Conservation (phyloP, 23 tunicate genomes). For the Clavelina lepadiformis region DNA sequence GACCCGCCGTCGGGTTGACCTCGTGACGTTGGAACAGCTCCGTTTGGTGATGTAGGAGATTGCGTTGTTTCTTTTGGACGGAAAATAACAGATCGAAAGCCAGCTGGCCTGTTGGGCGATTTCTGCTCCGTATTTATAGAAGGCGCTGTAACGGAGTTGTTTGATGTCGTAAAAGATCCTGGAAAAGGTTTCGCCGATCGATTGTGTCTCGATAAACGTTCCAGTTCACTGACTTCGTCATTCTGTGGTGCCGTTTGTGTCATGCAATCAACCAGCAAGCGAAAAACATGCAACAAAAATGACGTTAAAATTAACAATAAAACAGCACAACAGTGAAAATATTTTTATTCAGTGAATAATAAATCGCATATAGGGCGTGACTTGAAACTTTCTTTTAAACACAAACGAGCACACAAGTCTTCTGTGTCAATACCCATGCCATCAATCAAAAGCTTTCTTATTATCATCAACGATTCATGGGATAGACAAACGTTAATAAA, state of each 20-base stretch:
- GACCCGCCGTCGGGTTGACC: constrained; percentile 52
- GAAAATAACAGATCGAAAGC: constrained; percentile 71
- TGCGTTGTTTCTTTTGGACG: constrained; percentile 24
- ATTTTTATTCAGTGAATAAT: too few relatives aligned
- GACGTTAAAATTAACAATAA: too few relatives aligned
- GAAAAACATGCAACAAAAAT: too few relatives aligned
- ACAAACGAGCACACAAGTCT: too few relatives aligned
- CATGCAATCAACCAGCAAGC: constrained; percentile 35
- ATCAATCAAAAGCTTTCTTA: too few relatives aligned
- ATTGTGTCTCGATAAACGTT: constrained; percentile 63
- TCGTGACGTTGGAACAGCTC: constrained; percentile 8
- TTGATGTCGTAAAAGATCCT: constrained; percentile 5
- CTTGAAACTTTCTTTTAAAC: too few relatives aligned
- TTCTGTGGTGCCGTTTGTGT: constrained; percentile 17
- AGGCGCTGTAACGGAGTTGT: not conserved
- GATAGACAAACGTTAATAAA: too few relatives aligned
- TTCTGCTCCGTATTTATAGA: not conserved
- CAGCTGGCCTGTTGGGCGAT: constrained; percentile 36
- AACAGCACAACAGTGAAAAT: too few relatives aligned
- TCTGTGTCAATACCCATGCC: too few relatives aligned
- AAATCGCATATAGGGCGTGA: too few relatives aligned
- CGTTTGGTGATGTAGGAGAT: not conserved
- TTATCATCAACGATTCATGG: too few relatives aligned
- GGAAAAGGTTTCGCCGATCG: constrained; percentile 70
- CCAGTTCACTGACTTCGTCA: constrained; percentile 19